These are phyloP conservation scores for Heterodera filipjevi DNA, from an alignment of 2,888 invertebrate genomes.

Conservation along the genomic window DNA sequence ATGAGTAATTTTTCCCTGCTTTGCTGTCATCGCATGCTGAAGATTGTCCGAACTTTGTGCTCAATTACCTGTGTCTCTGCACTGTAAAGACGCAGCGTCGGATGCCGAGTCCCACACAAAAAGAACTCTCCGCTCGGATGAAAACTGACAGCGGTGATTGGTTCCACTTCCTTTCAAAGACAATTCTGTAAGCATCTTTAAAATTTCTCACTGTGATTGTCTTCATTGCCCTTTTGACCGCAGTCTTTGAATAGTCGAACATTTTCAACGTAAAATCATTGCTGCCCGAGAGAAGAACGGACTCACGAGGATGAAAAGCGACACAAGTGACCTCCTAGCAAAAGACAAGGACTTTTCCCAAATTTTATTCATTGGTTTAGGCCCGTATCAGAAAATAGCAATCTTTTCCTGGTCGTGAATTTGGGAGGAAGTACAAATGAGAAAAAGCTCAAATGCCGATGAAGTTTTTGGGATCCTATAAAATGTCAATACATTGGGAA, in stretches of 20 bases:
- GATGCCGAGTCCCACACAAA: conserved; percentile 82
- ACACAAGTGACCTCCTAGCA: conserved; percentile 85
- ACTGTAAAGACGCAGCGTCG: conserved; percentile 47
- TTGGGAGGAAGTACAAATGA: no score
- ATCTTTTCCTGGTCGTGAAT: no score
- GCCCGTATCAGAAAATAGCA: no score
- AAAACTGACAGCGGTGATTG: conserved; percentile 84
- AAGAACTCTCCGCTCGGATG: conserved; percentile 94
- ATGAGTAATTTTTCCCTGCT: no score
- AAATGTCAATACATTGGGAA: no score
- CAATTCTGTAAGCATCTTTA: background rate
- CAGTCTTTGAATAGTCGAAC: conserved; percentile 96
- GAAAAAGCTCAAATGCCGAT: no score
- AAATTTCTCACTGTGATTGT: conserved; percentile 72
- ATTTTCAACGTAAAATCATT: conserved; percentile 90
- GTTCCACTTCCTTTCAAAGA: conserved; percentile 79
- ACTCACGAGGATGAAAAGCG: conserved; percentile 93
- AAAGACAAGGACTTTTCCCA: background rate
- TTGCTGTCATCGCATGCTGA: no score
- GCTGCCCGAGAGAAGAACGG: conserved; percentile 91
- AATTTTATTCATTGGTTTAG: no score
- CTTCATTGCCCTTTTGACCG: conserved; percentile 94
- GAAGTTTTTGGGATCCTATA: no score
- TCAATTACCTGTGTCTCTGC: conserved; percentile 49
- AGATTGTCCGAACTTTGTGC: no score